Evolutionary conservation across 2,797 vertebrate species (phyloP).

Genomic region (Pseudochromis fuscus): DNA sequence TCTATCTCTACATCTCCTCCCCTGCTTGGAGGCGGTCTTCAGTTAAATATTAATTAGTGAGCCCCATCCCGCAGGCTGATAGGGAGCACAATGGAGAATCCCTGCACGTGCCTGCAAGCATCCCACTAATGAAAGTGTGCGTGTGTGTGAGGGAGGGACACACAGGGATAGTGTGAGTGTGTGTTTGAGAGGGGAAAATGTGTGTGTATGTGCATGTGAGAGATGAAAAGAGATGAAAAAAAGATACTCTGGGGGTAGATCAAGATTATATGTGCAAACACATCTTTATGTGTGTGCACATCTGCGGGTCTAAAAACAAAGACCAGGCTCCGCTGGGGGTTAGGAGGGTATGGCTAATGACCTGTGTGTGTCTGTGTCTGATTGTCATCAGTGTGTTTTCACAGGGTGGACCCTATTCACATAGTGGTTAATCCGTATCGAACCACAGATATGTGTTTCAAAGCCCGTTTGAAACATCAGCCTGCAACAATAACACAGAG

Average conservation of each 20-base stretch:
- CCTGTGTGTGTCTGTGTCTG: conserved; percentile 51
- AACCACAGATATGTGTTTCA: conserved; percentile 72
- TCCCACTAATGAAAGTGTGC: conserved; percentile 76
- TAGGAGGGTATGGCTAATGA: conserved; percentile 65
- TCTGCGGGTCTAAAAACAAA: conserved; percentile 70
- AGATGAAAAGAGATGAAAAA: conserved; percentile 58
- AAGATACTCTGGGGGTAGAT: conserved; percentile 50
- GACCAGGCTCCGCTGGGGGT: conserved; percentile 43
- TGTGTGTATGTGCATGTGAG: conserved; percentile 8
- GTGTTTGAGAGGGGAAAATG: conserved; percentile 4
- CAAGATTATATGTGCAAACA: conserved; percentile 61
- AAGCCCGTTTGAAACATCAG: conserved; percentile 59
- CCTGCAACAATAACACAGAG: conserved; percentile 32
- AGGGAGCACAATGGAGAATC: conserved; percentile 80
- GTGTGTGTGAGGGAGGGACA: conserved; percentile 13
- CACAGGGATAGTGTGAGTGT: conserved; percentile 17
- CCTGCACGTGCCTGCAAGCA: conserved; percentile 74
- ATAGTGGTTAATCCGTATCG: conserved; percentile 70
- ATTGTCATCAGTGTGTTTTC: conserved; percentile 70
- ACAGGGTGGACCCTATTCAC: conserved; percentile 55
- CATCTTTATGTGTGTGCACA: conserved; percentile 47
- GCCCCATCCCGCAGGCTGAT: conserved; percentile 79
- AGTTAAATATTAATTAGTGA: conserved; percentile 88
- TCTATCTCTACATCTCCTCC: conserved; percentile 71
- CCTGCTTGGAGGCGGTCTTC: conserved; percentile 71